Evolutionary conservation across 2,888 invertebrate species (phyloP), one percentile per base, ranked within the genome.

Genomic region (Dendrolimus houi): DNA sequence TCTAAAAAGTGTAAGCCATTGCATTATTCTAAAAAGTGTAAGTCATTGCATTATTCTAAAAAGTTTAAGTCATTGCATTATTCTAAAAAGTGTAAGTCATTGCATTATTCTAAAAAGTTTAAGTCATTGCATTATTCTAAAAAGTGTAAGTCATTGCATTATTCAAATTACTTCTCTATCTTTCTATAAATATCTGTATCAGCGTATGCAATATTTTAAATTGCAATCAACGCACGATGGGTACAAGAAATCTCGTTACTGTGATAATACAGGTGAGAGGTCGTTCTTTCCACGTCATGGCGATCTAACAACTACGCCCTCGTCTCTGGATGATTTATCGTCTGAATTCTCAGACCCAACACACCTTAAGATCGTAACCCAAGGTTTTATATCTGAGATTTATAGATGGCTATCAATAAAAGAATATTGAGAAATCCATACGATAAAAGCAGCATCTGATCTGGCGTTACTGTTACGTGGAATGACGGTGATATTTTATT

Each of bases 321-420:
- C 47, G 47, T 65, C 67, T 69, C 64, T 56, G 59, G 55, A 69
- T 82, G 83, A 85, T 85, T 81, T 84, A 86, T 84, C 71, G 74
- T 68, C 64, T 69, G 67, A 69, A 69, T 63, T 69, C 68, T 68
- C 65, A 68, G 71, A 76, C 72, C 79, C 76, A 81, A 83, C 78
- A 75, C 80, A 76, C 78, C 75, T 76, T 65, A 67, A 66, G 72
- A 72, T 71, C 71, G 69, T 70, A 72, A 72, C 67, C 66, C 70
- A 66, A 65, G 68, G 70, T 69, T 77, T 75, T 77, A 77, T 74
- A 72, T 68, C 65, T 64, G 65, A 78, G 77, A 81, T 85, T 85
- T 85, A 86, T 84, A 68, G 78, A 73, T 61, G 68, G 76, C 69
- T 75, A 77, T 76, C 80, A 75, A 85, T 81, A 83, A 81, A 83